These are phyloP conservation scores for Tuta absoluta DNA, from an alignment of 2,888 invertebrate genomes.

Conservation along the genomic window DNA sequence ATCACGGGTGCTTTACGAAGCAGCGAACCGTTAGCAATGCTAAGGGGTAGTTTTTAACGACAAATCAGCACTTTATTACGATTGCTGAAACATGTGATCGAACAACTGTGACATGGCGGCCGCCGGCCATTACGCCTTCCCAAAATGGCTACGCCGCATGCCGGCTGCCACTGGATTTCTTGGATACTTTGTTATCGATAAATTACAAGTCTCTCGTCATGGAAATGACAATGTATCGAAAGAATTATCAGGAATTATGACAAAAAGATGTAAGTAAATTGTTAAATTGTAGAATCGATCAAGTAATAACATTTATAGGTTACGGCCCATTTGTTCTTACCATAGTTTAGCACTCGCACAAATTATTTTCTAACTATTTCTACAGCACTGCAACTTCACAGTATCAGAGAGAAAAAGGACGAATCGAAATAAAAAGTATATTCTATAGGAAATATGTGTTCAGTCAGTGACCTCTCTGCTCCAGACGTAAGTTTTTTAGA, in stretches of 20 bases:
- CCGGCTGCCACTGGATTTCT: slow-evolving; percentile 45
- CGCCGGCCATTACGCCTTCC: slow-evolving; percentile 59
- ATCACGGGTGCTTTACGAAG: not conserved
- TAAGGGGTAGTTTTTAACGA: not conserved
- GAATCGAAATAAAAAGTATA: not conserved
- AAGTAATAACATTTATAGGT: not conserved
- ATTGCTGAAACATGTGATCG: slow-evolving; percentile 50
- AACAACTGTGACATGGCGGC: slow-evolving; percentile 66
- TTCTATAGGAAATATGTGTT: slow-evolving; percentile 3
- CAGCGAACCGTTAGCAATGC: not conserved
- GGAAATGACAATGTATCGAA: not conserved
- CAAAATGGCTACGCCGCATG: slow-evolving; percentile 75
- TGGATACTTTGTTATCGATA: not conserved
- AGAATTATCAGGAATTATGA: not conserved
- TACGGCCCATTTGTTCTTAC: not conserved
- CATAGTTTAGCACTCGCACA: not conserved
- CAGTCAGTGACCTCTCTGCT: too few relatives aligned
- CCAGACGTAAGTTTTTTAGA: too few relatives aligned
- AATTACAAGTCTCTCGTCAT: not conserved
- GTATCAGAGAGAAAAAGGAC: not conserved
- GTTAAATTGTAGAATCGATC: slow-evolving; percentile 1
- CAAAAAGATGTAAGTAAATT: not conserved
- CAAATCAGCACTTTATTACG: not conserved
- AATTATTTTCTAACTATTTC: not conserved
- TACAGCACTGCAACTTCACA: not conserved